phyloP scores from a whole-genome alignment of 2,888 invertebrate genomes.

The Cryptus viduatorius region DNA sequence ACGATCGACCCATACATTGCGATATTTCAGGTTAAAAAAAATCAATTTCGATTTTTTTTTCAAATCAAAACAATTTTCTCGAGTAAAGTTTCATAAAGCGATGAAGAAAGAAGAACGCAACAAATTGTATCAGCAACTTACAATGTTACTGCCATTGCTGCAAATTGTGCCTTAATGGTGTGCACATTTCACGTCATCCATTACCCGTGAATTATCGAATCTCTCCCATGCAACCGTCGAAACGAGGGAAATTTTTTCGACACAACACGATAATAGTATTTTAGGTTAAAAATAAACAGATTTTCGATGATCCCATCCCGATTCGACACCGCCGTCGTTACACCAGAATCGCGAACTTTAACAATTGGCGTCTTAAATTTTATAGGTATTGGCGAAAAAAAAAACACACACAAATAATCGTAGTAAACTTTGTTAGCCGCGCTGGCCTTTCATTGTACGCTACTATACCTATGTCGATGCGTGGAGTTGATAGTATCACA shows the following conservation, averaged over 20 bases:
- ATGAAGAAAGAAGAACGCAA: background rate
- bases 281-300: background rate
- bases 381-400: too few relatives aligned
- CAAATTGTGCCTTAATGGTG: background rate
- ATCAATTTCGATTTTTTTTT: too few relatives aligned
- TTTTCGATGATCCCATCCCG: background rate
- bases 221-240: background rate
- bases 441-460: background rate
- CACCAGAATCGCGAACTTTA: too few relatives aligned
- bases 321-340: background rate
- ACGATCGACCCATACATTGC: too few relatives aligned
- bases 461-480: constrained; percentile 2
- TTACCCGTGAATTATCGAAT: background rate
- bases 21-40: too few relatives aligned
- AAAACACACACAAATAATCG: too few relatives aligned
- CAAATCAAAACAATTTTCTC: too few relatives aligned
- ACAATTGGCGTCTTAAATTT: too few relatives aligned
- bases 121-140: background rate
- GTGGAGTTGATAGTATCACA: background rate
- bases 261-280: background rate
- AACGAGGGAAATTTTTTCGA: background rate
- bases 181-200: background rate
- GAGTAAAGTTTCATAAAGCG: too few relatives aligned
- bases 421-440: background rate
- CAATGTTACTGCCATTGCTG: background rate